Evolutionary conservation across 23 tunicate genomes (phyloP), one percentile per base, ranked within the genome.

Genomic region (Clavelina lepadiformis): DNA sequence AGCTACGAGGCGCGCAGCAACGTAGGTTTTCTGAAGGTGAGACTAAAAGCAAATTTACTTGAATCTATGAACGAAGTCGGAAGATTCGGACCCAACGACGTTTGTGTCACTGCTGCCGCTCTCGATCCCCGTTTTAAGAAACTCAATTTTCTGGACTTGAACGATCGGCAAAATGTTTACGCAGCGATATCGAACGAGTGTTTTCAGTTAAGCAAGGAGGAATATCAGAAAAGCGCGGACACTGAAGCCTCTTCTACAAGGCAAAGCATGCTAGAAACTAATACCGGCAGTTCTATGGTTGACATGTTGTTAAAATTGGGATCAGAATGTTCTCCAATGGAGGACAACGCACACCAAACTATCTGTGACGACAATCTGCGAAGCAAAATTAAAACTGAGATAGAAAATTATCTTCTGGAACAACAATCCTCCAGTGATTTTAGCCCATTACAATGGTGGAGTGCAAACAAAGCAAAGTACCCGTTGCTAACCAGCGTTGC

Each of bases 381-480:
- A 7, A 47, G 47, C 3, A 6, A 46, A 3, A 72, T 72, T 41
- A 72, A 72, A 29, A 59, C 45, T 28, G 78, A 72, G 59, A 59
- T 72, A 38, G 78, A 59, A 13, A 21, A 20, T 5, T 72, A 72
- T 23, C 59, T 72, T 58, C 33, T 27, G 15, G 56, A 59, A 56
- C 41, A 59, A 29, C 47, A 25, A 13, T 33, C 57, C 33, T 3
- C 68, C 2, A 41, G 51, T 29, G 51, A 72, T 30, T n/a, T 45
- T 2, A 44, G 28, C 18, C 78, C 78, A 5, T 33, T 72, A 38
- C 28, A n/a, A 25, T 72, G 78, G 78, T 72, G 78, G 78, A 33
- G 58, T 3, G 66, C 46, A 18, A 72, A 59, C 5, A 35, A 72
- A 20, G 0, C 57, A 28, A 29, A 31, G 0, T 72, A 19, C 37